These are phyloP conservation scores for Drosophila pruinosa DNA, from an alignment of 1,140 invertebrate genomes.

Conservation along the genomic window DNA sequence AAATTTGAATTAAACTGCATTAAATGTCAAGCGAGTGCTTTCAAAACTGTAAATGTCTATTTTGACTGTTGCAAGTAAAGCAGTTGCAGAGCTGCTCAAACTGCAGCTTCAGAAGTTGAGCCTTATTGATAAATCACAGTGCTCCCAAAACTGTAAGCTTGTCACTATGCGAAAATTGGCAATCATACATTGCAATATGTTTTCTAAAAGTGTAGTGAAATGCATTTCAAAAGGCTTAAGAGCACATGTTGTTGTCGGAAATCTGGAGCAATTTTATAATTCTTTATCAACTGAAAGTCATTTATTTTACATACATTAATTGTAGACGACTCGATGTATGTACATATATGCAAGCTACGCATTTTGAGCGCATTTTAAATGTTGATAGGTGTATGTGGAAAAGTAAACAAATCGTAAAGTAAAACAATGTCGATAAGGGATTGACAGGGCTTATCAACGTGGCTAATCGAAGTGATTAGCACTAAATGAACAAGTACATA, in stretches of 20 bases:
- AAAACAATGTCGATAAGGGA: constrained; percentile 52
- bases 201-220: not conserved
- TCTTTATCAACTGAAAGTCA: constrained; percentile 18
- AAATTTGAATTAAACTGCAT: constrained; percentile 64
- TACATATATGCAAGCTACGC: not conserved
- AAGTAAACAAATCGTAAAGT: constrained; percentile 71
- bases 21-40: constrained; percentile 11
- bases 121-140: not conserved
- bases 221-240: too few relatives aligned
- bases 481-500: constrained; percentile 22
- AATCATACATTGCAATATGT: not conserved
- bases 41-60: constrained; percentile 1
- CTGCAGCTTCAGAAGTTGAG: not conserved
- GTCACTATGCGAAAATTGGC: not conserved
- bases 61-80: constrained; percentile 23
- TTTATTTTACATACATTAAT: not conserved
- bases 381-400: constrained; percentile 26
- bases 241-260: not conserved
- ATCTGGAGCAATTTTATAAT: constrained; percentile 18
- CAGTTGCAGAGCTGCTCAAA: not conserved
- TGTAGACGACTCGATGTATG: not conserved
- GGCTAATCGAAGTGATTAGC: constrained; percentile 69
- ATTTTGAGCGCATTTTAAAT: constrained; percentile 39
- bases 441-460: constrained; percentile 53
- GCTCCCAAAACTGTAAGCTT: not conserved